Evolutionary conservation across 2,888 invertebrate genomes (phyloP), one percentile per base, ranked within the genome.

Genomic region (Argyra leucocephala): DNA sequence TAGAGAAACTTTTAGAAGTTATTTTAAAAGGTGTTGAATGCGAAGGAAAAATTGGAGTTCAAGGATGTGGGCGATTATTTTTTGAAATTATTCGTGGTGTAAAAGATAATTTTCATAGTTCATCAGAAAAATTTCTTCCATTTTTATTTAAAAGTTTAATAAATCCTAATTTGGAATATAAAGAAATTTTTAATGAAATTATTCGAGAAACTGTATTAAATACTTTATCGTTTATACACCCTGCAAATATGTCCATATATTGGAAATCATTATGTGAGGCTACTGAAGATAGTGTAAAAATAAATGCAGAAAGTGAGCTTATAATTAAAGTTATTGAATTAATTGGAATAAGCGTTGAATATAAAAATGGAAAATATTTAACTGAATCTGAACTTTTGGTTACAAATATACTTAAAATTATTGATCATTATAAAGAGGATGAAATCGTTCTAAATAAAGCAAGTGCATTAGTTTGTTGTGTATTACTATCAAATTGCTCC

Each of bases 31-130:
- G 86, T 64, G 81, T 94, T 57, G 81, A 86, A 69, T 82, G 81
- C 18, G 84, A 86, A 75, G 83, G 85, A 73, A 85, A 89, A 80
- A 90, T 90, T 80, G 88, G 89, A 68, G 81, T 88, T 21, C 78
- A 83, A 64, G 96, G 96, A 6, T 90, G 93, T 77, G 93, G 94
- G 0, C 87, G 89, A 71, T 82, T 97, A 23, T 82, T 97, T 66
- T 96, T 93, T 81, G 93, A 96, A 82, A 89, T 93, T 65, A 78
- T 95, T 60, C 87, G 88, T 74, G 96, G 96, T 36, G 87, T 93
- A 0, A 82, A 86, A 67, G 88, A 89, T 1, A 88, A 91, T 73
- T 91, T 96, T 74, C 95, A 97, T 76, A 93, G 90, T 69, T 88
- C 89, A 72, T 86, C 90, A 1, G 87, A 87, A 64, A 82, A 84